Evolutionary conservation across 2,888 invertebrate genomes (phyloP), one percentile per base, ranked within the genome.

Genomic region (Meghimatium bilineatum): DNA sequence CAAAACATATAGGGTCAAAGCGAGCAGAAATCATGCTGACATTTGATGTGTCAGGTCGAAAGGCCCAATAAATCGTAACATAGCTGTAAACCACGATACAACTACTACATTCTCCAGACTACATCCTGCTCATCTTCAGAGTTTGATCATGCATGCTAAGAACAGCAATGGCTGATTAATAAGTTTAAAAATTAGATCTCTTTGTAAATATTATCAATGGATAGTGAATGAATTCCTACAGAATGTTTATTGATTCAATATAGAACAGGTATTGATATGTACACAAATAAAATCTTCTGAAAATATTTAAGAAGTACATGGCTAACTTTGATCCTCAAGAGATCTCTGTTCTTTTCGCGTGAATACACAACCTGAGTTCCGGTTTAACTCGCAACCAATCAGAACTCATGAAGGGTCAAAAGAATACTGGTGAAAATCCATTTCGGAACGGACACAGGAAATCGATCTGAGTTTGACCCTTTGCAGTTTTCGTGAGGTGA

Each of bases 401-500:
- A 14, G 74, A 52, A 74, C 34, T 29, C 29, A 23, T 29, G 17
- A 26, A 44, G 74, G 52, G 74, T 74, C 74, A 56, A 74, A 29
- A n/a, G 44, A 44, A 44, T 32, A 44, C 44, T 23, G 72, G 29
- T 44, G n/a, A 44, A 29, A 74, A 52, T 74, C 52, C 74, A 74
- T 56, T 74, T 52, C 20, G 20, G 10, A 44, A 52, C 52, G 74
- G 74, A 52, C 74, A 52, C 52, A 34, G 52, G 52, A 52, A 74
- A 52, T 72, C 72, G 72, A 72, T 74, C 74, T 52, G 38, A 74
- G 32, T 52, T 74, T 49, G 74, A 32, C 74, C 49, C 52, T 49
- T 74, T 32, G 74, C 52, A 74, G 74, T 74, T 74, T n/a, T 74
- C 52, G 74, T 74, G 74, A 74, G 74, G 32, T 32, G 74, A 52